Evolutionary conservation across 2,888 invertebrate species (phyloP), one percentile per base, ranked within the genome.

Genomic region (Phlogophora meticulosa): DNA sequence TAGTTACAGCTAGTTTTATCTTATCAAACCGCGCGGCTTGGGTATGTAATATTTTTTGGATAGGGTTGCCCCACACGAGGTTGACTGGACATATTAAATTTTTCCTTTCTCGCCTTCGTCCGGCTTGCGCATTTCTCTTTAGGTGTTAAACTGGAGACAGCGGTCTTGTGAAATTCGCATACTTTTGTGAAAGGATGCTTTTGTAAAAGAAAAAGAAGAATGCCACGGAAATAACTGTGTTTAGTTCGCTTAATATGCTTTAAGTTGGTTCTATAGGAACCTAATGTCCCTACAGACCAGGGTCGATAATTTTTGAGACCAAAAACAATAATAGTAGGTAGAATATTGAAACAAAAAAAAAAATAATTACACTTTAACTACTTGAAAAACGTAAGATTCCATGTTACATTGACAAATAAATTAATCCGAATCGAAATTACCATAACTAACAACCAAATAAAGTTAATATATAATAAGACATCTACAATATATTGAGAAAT

Each of bases 1-100:
- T 67, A 65, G 49, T 60, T 61, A 57, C 57, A 46, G 62, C 52
- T 46, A 69, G 48, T 69, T 66, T 60, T 69, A 72, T 70, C 46
- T 62, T 65, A 49, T 56, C 63, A 51, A 55, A 72, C 53, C 28
- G 40, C 46, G 49, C 45, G 48, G 42, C 53, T 55, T 36, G 34
- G 48, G 52, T 43, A 51, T 67, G 49, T 70, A 70, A 66, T 71
- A 51, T 42, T 55, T 51, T 60, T 56, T 24, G 13, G 38, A 9
- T 43, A 71, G 46, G 77, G 71, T 48, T 63, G 42, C 36, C 28
- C n/a, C 65, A 15, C 20, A 7, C 17, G 38, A 22, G 24, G 48
- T 55, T 36, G 43, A 58, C 53, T 28, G 55, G 49, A 51, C 55
- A 68, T 55, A 72, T 71, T 65, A 73, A 28, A 71, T 71, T 65